Conservation (phyloP, 2,888 invertebrate genomes). For the Stenichneumon culpator region DNA sequence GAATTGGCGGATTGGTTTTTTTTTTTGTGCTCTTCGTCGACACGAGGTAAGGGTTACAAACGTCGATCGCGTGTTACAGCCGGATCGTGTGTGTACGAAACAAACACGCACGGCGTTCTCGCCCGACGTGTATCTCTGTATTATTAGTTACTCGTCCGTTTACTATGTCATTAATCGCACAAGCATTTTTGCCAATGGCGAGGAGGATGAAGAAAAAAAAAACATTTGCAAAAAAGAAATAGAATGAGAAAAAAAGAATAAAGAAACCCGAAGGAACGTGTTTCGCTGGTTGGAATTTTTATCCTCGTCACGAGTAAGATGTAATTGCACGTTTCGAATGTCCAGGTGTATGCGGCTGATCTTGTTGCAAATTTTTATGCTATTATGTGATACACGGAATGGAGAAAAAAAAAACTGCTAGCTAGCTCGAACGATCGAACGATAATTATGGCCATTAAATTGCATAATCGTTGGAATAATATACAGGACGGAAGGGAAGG, state of each 20-base stretch:
- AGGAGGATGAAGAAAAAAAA: background rate
- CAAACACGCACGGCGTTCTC: constrained; percentile 20
- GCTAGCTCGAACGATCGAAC: background rate
- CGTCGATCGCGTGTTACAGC: constrained; percentile 14
- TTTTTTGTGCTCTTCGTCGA: constrained; percentile 2
- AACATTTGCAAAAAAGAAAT: background rate
- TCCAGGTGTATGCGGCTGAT: background rate
- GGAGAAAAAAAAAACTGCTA: background rate
- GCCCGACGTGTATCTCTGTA: constrained; percentile 9
- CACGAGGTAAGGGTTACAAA: constrained; percentile 8
- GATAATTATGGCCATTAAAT: too few species aligned
- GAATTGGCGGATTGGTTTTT: constrained; percentile 22
- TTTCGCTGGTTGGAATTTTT: background rate
- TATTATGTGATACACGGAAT: background rate
- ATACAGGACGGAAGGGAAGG: too few species aligned
- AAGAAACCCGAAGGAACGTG: background rate
- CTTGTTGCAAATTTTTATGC: background rate
- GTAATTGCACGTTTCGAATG: background rate
- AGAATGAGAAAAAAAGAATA: background rate
- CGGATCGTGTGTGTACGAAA: constrained; percentile 12
- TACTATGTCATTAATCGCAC: constrained; percentile 2
- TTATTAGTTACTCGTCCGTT: constrained; percentile 20
- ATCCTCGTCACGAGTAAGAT: background rate
- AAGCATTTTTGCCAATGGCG: constrained; percentile 5
- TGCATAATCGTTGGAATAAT: too few species aligned